phyloP scores from a whole-genome alignment of 1,140 invertebrate genomes.

The Phortica variegata region DNA sequence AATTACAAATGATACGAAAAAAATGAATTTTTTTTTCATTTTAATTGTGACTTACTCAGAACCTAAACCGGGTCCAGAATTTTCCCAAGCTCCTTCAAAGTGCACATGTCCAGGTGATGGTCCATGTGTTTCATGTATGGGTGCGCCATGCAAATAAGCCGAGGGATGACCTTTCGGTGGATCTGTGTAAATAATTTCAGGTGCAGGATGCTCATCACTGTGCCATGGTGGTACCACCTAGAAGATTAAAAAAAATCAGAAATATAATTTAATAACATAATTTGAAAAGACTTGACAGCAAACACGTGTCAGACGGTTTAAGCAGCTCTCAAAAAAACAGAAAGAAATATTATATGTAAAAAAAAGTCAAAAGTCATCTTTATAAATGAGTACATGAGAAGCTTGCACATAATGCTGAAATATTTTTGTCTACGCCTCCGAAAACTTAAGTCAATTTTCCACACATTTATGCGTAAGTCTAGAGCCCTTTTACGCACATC shows the following conservation, averaged over 20 bases:
- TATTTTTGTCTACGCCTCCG: too few species aligned
- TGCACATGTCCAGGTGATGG: constrained; percentile 55
- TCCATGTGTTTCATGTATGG: constrained; percentile 42
- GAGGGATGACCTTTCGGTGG: constrained; percentile 53
- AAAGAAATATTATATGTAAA: not conserved
- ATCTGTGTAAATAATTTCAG: constrained; percentile 49
- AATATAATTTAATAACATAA: too few species aligned
- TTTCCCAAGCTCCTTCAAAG: constrained; percentile 59
- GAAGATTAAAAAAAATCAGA: not conserved
- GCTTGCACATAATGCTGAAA: too few species aligned
- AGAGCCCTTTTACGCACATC: too few species aligned
- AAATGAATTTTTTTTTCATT: constrained; percentile 2
- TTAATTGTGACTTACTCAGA: constrained; percentile 60
- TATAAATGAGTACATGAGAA: too few species aligned
- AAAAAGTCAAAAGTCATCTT: too few species aligned
- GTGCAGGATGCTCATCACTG: constrained; percentile 37
- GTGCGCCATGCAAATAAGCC: constrained; percentile 53
- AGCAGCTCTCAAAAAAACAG: too few species aligned
- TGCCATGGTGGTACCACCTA: constrained; percentile 53
- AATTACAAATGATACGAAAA: constrained; percentile 1
- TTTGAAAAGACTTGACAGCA: not conserved
- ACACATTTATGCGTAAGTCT: too few species aligned
- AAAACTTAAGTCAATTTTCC: too few species aligned
- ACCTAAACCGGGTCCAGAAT: constrained; percentile 63
- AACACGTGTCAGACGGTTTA: too few species aligned